These are phyloP conservation scores for Drosophila serrata DNA, from an alignment of 1,140 invertebrate species.

Conservation along the genomic window DNA sequence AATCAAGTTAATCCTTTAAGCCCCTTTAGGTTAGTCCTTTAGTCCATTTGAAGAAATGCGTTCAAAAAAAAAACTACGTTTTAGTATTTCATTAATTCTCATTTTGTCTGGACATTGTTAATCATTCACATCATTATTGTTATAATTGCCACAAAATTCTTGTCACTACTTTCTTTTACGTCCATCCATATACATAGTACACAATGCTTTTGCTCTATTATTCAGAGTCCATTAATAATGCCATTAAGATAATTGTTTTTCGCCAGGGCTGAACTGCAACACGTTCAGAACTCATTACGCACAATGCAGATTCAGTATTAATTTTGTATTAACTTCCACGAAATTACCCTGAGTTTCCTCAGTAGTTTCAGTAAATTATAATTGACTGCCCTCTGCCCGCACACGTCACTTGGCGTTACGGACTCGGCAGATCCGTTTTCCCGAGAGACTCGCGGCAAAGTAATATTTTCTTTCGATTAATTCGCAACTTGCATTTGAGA, in stretches of 20 bases:
- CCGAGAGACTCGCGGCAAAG: constrained; percentile 9
- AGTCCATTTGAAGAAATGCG: not conserved
- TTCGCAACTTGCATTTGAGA: constrained; percentile 24
- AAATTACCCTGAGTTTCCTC: not conserved
- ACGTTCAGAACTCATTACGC: constrained; percentile 30
- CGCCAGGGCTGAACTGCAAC: constrained; percentile 5
- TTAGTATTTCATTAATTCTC: not conserved
- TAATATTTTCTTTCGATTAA: constrained; percentile 50
- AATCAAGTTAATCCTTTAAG: not conserved
- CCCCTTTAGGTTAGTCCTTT: not conserved
- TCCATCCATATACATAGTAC: constrained; percentile 5
- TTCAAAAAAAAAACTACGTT: not conserved
- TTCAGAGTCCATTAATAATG: constrained; percentile 36
- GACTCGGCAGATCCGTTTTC: constrained; percentile 2
- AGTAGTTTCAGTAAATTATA: constrained; percentile 25
- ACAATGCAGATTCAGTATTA: constrained; percentile 25
- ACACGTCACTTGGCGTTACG: constrained; percentile 60
- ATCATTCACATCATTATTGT: constrained; percentile 7
- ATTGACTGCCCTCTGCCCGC: constrained; percentile 10
- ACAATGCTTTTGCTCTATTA: constrained; percentile 12
- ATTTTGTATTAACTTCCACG: constrained; percentile 5
- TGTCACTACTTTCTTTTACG: constrained; percentile 1
- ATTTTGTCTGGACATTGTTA: not conserved
- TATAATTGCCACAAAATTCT: constrained; percentile 12
- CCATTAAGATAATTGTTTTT: constrained; percentile 45